These are phyloP conservation scores for Solenodon paradoxus DNA, from an alignment of 2,113 vertebrate genomes.

Conservation along the genomic window DNA sequence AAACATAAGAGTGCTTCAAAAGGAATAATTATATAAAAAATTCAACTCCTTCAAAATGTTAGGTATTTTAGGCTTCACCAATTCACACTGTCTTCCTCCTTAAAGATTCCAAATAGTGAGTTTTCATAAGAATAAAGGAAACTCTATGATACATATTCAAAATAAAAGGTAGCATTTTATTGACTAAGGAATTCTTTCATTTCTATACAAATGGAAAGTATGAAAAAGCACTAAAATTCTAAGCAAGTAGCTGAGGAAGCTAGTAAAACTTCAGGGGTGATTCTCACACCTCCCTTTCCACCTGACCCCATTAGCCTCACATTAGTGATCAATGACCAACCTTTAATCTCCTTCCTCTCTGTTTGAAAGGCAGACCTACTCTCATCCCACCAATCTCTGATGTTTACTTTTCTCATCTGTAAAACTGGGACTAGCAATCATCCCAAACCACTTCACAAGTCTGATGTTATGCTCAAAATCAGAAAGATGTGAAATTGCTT, in stretches of 20 bases:
- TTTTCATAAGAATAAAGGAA: constrained; percentile 35
- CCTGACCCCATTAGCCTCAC: constrained; percentile 30
- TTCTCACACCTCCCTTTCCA: neutral
- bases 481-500: constrained; percentile 27
- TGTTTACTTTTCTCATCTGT: constrained; percentile 20
- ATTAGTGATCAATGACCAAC: constrained; percentile 12
- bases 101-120: constrained; percentile 32
- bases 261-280: constrained; percentile 13
- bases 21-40: neutral
- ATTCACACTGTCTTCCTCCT: constrained; percentile 27
- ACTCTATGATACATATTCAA: constrained; percentile 14
- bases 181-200: constrained; percentile 30
- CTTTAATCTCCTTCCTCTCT: neutral
- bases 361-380: constrained; percentile 4
- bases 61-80: constrained; percentile 23
- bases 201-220: constrained; percentile 2
- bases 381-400: neutral
- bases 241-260: neutral
- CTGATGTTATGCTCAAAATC: constrained; percentile 34
- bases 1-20: constrained; percentile 6
- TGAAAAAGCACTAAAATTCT: constrained; percentile 36
- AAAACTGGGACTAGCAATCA: constrained; percentile 27
- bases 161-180: constrained; percentile 33
- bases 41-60: constrained; percentile 8
- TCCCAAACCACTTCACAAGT: neutral